A percentile compares a stretch with the other conserved stretches of the same genome.
Conservation (phyloP, 2,888 invertebrate genomes). For the Torymus auratus region DNA sequence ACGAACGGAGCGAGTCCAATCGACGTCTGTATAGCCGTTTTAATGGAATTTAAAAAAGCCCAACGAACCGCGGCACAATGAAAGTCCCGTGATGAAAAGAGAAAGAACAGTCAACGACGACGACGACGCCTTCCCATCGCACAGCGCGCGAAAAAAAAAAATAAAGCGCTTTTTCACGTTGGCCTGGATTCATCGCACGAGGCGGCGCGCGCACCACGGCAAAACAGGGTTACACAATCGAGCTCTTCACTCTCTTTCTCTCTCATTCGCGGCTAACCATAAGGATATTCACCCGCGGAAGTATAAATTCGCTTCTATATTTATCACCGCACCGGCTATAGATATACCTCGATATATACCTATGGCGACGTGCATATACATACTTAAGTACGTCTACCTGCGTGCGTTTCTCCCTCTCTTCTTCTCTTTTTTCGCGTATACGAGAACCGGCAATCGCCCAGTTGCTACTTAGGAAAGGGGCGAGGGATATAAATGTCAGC, state of each 20-base stretch:
- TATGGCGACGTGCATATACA: background rate
- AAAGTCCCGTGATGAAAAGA: background rate
- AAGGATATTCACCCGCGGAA: conserved; percentile 72
- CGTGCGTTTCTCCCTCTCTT: background rate
- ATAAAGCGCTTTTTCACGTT: background rate
- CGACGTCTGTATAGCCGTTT: no score
- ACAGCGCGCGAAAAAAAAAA: background rate
- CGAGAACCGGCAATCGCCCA: conserved; percentile 13
- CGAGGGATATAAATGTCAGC: conserved; percentile 44
- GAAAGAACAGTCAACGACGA: background rate
- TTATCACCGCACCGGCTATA: conserved; percentile 22
- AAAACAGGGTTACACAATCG: conserved; percentile 37
- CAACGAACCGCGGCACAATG: background rate
- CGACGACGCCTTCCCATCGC: conserved; percentile 2
- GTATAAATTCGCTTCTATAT: conserved; percentile 56
- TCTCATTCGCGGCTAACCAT: conserved; percentile 38
- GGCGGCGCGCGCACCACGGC: background rate
- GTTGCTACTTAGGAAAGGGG: conserved; percentile 39
- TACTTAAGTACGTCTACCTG: background rate
- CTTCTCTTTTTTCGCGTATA: background rate
- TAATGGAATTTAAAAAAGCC: no score
- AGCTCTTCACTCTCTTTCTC: conserved; percentile 5
- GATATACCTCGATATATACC: conserved; percentile 26
- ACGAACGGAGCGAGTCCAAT: no score
- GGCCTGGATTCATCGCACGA: conserved; percentile 20